Percentiles rank a stretch among this genome's conserved stretches.
These are phyloP conservation scores for Danaus chrysippus DNA, from an alignment of 2,888 invertebrate species.

Conservation along the genomic window DNA sequence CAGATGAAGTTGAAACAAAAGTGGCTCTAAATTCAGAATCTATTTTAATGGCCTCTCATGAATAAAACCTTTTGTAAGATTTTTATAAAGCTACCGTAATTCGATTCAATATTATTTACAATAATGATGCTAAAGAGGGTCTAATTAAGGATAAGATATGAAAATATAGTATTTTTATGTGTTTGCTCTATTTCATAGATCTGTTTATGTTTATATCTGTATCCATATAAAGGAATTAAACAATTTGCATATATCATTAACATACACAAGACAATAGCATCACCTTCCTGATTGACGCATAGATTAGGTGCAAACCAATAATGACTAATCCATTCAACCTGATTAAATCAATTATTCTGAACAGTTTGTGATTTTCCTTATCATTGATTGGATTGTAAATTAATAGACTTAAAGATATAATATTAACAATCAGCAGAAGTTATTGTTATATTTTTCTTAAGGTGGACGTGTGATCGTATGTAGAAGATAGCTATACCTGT, in stretches of 20 bases:
- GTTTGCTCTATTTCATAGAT: no score
- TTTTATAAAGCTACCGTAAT: no score
- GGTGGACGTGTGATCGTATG: not conserved
- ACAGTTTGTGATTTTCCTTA: constrained; percentile 24
- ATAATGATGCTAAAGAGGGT: no score
- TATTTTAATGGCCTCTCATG: constrained; percentile 1
- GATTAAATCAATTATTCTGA: constrained; percentile 50
- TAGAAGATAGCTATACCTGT: no score
- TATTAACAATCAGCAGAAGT: no score
- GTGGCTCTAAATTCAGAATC: not conserved
- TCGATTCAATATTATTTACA: no score
- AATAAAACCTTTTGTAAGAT: not conserved
- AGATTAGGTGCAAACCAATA: constrained; percentile 47
- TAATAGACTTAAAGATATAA: not conserved
- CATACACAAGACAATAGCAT: not conserved
- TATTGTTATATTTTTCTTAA: not conserved
- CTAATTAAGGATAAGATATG: no score
- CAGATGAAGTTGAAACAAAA: constrained; percentile 5
- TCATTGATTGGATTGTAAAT: not conserved
- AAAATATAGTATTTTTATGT: no score
- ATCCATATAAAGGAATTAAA: not conserved
- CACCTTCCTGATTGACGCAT: constrained; percentile 31
- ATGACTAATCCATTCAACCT: constrained; percentile 42
- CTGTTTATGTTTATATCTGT: no score
- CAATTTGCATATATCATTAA: not conserved